Evolutionary conservation across 2,888 invertebrate species (phyloP).

Genomic region (Periphyllus acericola): DNA sequence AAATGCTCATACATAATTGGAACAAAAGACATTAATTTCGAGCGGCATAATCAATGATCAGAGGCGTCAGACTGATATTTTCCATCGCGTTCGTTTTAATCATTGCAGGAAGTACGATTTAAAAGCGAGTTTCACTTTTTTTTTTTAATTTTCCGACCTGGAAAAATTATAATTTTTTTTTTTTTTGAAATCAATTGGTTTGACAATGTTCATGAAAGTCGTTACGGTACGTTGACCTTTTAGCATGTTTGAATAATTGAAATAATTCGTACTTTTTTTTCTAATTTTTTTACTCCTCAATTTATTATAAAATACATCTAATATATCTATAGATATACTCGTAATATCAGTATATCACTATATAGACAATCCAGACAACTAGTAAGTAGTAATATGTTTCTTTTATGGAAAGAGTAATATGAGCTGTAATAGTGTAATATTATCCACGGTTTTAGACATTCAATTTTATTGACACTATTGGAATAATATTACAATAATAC

Average conservation of each 20-base stretch:
- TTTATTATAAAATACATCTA: too few relatives aligned
- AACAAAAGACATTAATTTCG: slow-evolving; percentile 20
- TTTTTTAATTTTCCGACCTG: slow-evolving; percentile 6
- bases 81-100: background rate
- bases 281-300: background rate
- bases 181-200: slow-evolving; percentile 44
- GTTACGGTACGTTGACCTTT: slow-evolving; percentile 38
- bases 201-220: slow-evolving; percentile 20
- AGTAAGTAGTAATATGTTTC: background rate
- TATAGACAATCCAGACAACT: background rate
- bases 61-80: slow-evolving; percentile 17
- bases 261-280: background rate
- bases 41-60: slow-evolving; percentile 7
- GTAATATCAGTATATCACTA: too few relatives aligned
- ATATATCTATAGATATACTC: too few relatives aligned
- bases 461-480: background rate
- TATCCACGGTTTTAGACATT: background rate
- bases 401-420: background rate
- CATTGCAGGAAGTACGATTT: slow-evolving; percentile 39
- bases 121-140: slow-evolving; percentile 24
- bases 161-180: slow-evolving; percentile 2
- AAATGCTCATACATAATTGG: slow-evolving; percentile 11
- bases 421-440: background rate
- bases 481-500: background rate
- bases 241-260: slow-evolving; percentile 6